A percentile compares a stretch with the other conserved stretches of the same genome.
These are phyloP conservation scores for Falcunculus frontatus DNA, from an alignment of 2,113 vertebrate species.

Conservation along the genomic window DNA sequence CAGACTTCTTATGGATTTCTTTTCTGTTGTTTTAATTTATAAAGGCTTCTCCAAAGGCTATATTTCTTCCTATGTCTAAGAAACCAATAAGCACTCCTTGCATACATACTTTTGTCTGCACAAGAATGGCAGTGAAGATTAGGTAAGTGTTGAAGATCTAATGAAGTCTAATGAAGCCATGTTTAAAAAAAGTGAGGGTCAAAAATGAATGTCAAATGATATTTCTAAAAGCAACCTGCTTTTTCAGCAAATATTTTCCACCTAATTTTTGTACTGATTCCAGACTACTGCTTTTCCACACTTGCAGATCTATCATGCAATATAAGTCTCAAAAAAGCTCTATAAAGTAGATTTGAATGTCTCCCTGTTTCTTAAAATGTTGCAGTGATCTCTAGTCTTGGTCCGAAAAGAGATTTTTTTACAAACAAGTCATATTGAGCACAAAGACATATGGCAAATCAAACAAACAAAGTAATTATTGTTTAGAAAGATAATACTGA, in stretches of 20 bases:
- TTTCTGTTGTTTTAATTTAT: background rate
- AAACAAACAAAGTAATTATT: background rate
- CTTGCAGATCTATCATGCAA: background rate
- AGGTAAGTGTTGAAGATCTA: background rate
- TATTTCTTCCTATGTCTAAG: background rate
- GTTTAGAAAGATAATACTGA: background rate
- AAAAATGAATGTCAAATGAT: background rate
- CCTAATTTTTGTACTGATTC: background rate
- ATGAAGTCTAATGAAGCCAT: background rate
- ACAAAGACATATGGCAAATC: background rate
- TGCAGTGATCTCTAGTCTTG: background rate
- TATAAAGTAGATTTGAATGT: background rate
- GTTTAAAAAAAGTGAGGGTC: background rate
- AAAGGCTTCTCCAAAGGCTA: background rate
- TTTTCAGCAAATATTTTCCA: background rate
- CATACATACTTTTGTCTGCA: background rate
- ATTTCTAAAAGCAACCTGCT: background rate
- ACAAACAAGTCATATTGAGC: background rate
- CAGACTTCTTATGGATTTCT: background rate
- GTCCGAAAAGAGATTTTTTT: background rate
- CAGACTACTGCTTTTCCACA: background rate
- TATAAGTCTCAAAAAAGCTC: background rate
- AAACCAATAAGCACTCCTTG: background rate
- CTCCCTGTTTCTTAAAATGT: background rate
- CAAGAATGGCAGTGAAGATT: background rate